Conservation (phyloP, 2,888 invertebrate genomes). For the Orchesella flavescens region DNA sequence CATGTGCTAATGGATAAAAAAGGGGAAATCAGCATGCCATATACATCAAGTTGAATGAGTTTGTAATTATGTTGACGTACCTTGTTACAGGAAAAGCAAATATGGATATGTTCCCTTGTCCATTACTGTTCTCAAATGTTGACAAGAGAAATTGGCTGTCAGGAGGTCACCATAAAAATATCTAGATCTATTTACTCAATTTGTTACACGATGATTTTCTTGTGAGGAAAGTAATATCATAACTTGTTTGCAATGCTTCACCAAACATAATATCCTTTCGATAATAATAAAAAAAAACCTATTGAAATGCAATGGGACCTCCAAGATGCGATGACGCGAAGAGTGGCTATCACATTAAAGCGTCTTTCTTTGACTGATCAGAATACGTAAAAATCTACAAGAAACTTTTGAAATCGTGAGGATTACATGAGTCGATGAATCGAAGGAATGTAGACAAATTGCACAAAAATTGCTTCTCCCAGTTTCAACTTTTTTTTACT, state of each 20-base stretch:
- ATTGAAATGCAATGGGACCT: neutral
- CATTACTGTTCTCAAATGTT: neutral
- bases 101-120: neutral
- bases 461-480: constrained; percentile 7
- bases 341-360: no score
- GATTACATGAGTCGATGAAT: neutral
- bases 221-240: neutral
- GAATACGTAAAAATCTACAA: neutral
- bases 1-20: constrained; percentile 18
- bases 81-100: neutral
- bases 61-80: neutral
- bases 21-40: neutral
- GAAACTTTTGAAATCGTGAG: neutral
- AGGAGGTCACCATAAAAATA: neutral
- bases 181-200: neutral
- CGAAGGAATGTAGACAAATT: constrained; percentile 35
- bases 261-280: neutral
- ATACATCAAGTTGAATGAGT: neutral
- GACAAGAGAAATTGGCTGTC: constrained; percentile 3
- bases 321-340: no score
- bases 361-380: no score
- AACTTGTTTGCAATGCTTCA: neutral
- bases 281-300: no score
- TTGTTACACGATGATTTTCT: neutral
- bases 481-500: neutral